Evolutionary conservation across 2,888 invertebrate species (phyloP).

Genomic region (Lycaena phlaeas): DNA sequence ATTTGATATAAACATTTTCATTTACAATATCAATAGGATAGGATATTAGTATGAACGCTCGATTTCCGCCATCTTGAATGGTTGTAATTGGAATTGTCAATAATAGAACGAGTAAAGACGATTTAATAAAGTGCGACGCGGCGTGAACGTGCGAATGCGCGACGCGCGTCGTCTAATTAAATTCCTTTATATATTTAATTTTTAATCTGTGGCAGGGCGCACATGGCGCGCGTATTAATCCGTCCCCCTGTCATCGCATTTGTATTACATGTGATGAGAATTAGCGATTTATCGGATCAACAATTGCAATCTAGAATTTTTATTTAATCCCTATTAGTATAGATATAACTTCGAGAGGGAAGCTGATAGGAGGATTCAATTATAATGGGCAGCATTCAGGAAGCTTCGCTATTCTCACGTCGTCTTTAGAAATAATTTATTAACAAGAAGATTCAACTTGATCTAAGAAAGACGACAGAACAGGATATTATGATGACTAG

Average conservation of each 20-base stretch:
- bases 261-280: constrained; percentile 18
- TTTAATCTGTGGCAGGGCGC: constrained; percentile 22
- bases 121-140: constrained; percentile 7
- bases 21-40: too few relatives aligned
- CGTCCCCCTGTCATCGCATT: constrained; percentile 38
- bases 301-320: not conserved
- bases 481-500: too few relatives aligned
- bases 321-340: not conserved
- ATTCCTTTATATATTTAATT: constrained; percentile 17
- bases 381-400: too few relatives aligned
- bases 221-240: constrained; percentile 37
- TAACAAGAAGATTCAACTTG: too few relatives aligned
- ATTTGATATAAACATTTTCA: too few relatives aligned
- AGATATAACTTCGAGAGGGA: too few relatives aligned
- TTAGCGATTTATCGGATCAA: constrained; percentile 10
- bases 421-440: too few relatives aligned
- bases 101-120: constrained; percentile 1
- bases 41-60: too few relatives aligned
- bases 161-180: constrained; percentile 17
- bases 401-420: too few relatives aligned
- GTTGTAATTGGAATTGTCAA: constrained; percentile 5
- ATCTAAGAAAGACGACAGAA: too few relatives aligned
- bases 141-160: too few relatives aligned
- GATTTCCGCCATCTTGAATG: not conserved
- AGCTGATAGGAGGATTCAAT: too few relatives aligned